These are phyloP conservation scores for Euura lappo DNA, from an alignment of 1,140 invertebrate species.

Conservation along the genomic window DNA sequence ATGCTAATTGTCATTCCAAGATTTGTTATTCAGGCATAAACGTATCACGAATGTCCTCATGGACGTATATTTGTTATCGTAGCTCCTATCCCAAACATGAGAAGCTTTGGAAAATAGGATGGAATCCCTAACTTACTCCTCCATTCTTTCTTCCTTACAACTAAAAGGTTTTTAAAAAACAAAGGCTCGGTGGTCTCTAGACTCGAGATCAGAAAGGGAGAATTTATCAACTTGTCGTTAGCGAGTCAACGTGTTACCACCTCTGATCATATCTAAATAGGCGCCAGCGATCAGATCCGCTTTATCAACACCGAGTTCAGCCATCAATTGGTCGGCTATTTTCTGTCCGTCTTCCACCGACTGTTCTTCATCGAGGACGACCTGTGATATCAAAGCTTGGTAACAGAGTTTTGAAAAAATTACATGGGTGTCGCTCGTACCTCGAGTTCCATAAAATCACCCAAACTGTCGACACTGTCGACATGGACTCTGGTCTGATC, in stretches of 20 bases:
- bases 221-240: not conserved
- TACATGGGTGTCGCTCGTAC: conserved; percentile 57
- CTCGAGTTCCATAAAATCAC: conserved; percentile 90
- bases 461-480: conserved; percentile 81
- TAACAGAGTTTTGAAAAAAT: conserved; percentile 8
- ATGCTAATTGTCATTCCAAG: too few relatives aligned
- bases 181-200: not conserved
- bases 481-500: conserved; percentile 89
- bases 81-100: too few relatives aligned
- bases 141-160: not conserved
- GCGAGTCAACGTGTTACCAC: conserved; percentile 19
- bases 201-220: not conserved
- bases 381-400: conserved; percentile 48
- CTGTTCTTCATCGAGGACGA: conserved; percentile 71
- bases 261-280: conserved; percentile 72
- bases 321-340: conserved; percentile 74
- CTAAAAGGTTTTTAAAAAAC: not conserved
- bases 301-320: conserved; percentile 70
- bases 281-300: conserved; percentile 76
- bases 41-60: too few relatives aligned
- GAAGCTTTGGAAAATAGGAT: too few relatives aligned
- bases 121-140: too few relatives aligned
- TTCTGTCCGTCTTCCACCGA: conserved; percentile 71
- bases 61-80: too few relatives aligned
- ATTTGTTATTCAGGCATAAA: too few relatives aligned